phyloP scores from a whole-genome alignment of 2,888 invertebrate genomes.

The Macrosoma leucophasiata region DNA sequence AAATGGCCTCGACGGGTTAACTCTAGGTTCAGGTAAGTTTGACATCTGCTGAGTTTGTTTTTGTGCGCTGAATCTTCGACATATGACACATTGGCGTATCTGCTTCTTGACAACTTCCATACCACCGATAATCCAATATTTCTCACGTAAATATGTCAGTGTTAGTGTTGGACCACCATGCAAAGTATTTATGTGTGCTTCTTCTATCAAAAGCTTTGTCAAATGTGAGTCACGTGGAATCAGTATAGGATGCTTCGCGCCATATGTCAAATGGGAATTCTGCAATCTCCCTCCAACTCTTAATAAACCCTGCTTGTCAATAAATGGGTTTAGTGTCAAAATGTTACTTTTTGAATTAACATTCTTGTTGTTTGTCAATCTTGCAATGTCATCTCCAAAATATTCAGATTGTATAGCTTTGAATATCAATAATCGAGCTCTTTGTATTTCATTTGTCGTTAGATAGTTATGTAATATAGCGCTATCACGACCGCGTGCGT shows the following conservation, averaged over 20 bases:
- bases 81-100: background rate
- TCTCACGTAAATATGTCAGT: conserved; percentile 1
- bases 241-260: background rate
- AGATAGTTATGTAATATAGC: too few species aligned
- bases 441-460: conserved; percentile 1
- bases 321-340: conserved; percentile 3
- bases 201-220: background rate
- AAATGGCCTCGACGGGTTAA: conserved; percentile 14
- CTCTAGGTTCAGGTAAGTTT: conserved; percentile 2
- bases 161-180: conserved; percentile 1
- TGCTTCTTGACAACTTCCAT: conserved; percentile 2
- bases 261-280: background rate
- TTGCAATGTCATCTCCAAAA: too few species aligned
- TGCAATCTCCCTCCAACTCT: conserved; percentile 3
- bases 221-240: background rate
- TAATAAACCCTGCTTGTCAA: conserved; percentile 2
- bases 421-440: conserved; percentile 11
- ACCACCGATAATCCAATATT: conserved; percentile 3
- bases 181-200: background rate
- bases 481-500: too few species aligned
- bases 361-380: conserved; percentile 3
- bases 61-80: background rate
- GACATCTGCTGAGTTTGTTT: conserved; percentile 6
- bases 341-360: conserved; percentile 5
- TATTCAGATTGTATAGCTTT: conserved; percentile 15